Conservation (phyloP, 2,888 invertebrate genomes). For the Dolichopus griseipennis region DNA sequence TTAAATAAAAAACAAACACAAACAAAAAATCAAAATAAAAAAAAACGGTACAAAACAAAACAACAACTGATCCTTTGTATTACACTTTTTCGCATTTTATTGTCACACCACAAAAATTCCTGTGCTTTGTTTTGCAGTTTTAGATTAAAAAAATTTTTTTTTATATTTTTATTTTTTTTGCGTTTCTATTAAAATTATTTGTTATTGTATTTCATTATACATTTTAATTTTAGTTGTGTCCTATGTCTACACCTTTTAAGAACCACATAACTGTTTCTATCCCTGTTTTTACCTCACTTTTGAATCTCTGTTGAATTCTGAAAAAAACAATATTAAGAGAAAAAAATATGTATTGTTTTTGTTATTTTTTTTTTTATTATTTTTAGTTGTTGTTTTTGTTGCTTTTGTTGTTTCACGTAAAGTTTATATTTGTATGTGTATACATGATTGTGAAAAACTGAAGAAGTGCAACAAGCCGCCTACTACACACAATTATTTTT, state of each 20-base stretch:
- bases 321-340: background rate
- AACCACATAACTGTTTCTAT: background rate
- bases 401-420: background rate
- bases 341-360: background rate
- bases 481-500: constrained; percentile 1
- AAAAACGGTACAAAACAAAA: too few relatives aligned
- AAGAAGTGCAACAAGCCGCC: background rate
- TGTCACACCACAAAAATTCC: constrained; percentile 9
- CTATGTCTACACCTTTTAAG: constrained; percentile 2
- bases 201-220: background rate
- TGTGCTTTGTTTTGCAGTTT: background rate
- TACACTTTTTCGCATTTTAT: constrained; percentile 1
- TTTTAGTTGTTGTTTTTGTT: background rate
- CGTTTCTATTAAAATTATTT: background rate
- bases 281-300: too few relatives aligned
- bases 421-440: background rate
- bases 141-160: background rate
- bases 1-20: background rate
- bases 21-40: background rate
- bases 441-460: background rate
- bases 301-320: background rate
- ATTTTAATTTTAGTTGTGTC: background rate
- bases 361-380: background rate
- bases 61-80: background rate
- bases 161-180: background rate